Evolutionary conservation across 1,140 invertebrate species (phyloP).

Genomic region (Contarinia nasturtii): DNA sequence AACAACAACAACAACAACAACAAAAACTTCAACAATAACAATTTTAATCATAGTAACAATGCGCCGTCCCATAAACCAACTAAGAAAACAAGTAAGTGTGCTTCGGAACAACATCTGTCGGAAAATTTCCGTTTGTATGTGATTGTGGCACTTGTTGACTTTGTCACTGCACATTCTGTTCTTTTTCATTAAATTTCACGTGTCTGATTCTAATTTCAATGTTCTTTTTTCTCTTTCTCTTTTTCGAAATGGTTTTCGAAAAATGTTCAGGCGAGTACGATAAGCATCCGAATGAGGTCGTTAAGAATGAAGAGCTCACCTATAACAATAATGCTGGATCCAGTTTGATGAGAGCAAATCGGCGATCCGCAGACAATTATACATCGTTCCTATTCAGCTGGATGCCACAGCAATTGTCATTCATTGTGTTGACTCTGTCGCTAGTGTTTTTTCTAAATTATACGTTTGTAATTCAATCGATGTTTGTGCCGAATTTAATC

Average conservation of each 20-base stretch:
- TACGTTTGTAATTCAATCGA: too few relatives aligned
- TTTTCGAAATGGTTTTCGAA: too few relatives aligned
- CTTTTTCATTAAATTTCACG: too few relatives aligned
- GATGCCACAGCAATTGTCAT: too few relatives aligned
- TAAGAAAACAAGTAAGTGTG: conserved; percentile 32
- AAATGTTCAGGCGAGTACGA: conserved; percentile 61
- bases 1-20: conserved; percentile 4
- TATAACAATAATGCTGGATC: conserved; percentile 39
- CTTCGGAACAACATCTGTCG: not conserved
- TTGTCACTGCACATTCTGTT: not conserved
- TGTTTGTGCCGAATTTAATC: too few relatives aligned
- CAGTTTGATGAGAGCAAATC: too few relatives aligned
- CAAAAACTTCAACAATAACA: not conserved
- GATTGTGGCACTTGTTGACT: too few relatives aligned
- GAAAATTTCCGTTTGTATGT: too few relatives aligned
- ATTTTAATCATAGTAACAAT: conserved; percentile 9
- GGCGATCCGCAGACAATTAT: too few relatives aligned
- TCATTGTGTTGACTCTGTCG: too few relatives aligned
- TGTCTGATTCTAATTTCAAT: conserved; percentile 1
- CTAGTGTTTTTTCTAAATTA: too few relatives aligned
- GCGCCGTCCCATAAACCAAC: conserved; percentile 25
- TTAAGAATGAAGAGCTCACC: conserved; percentile 79
- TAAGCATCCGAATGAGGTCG: conserved; percentile 76
- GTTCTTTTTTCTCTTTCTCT: conserved; percentile 12
- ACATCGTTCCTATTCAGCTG: too few relatives aligned